Evolutionary conservation across 2,888 invertebrate species (phyloP).

Genomic region (Eupeodes luniger): DNA sequence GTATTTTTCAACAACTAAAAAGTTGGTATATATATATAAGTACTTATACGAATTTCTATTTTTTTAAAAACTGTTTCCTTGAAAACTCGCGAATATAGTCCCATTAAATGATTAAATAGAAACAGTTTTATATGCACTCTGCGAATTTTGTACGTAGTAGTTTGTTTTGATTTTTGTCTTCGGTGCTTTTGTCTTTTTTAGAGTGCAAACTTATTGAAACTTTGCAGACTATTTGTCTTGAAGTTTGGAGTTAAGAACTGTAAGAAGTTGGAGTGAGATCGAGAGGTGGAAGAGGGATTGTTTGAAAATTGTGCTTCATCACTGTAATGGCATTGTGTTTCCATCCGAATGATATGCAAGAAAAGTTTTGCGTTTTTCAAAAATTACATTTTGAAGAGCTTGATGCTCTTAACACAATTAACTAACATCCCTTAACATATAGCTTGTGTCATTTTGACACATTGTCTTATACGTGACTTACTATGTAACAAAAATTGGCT

Average conservation of each 20-base stretch:
- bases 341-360: background rate
- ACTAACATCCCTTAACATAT: background rate
- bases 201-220: background rate
- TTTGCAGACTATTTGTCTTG: conserved; percentile 21
- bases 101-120: conserved; percentile 32
- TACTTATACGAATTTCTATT: background rate
- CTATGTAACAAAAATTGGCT: background rate
- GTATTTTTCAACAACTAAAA: background rate
- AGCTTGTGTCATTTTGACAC: conserved; percentile 6
- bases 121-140: conserved; percentile 36
- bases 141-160: background rate
- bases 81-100: conserved; percentile 6
- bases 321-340: conserved; percentile 6
- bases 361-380: background rate
- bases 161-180: background rate
- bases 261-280: background rate
- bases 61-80: background rate
- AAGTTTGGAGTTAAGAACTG: background rate
- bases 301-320: background rate
- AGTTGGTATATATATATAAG: background rate
- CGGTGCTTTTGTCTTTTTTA: background rate
- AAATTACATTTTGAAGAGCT: conserved; percentile 3
- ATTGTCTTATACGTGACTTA: background rate
- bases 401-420: conserved; percentile 5
- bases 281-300: background rate